Evolutionary conservation across 30 jellyfish, hydroid and myxozoan genomes (phyloP).

Genomic region (Hydractinia symbiolongicarpus): DNA sequence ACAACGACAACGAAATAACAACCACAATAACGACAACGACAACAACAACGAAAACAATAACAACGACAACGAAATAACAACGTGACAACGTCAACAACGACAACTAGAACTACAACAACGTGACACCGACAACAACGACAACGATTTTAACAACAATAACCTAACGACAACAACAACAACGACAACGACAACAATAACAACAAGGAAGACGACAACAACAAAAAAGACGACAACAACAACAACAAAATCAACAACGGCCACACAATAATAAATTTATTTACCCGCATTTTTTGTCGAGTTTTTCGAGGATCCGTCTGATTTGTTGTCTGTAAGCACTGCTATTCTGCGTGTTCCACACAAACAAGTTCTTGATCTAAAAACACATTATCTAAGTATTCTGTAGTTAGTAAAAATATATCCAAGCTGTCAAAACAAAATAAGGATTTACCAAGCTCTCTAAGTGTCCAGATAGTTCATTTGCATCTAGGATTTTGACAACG

Average conservation of each 20-base stretch:
- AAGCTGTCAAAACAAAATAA: not conserved
- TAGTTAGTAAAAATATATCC: not conserved
- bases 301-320: slow-evolving; percentile 54
- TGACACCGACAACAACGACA: too few species aligned
- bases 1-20: too few species aligned
- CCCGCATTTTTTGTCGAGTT: slow-evolving; percentile 83
- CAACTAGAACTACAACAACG: too few species aligned
- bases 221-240: too few species aligned
- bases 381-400: not conserved
- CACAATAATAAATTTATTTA: slow-evolving; percentile 24
- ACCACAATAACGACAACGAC: too few species aligned
- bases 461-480: slow-evolving; percentile 34
- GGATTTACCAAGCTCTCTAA: slow-evolving; percentile 18
- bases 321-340: slow-evolving; percentile 58
- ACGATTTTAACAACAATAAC: too few species aligned
- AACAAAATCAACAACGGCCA: not conserved
- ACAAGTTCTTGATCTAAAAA: slow-evolving; percentile 56
- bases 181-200: too few species aligned
- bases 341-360: slow-evolving; percentile 57
- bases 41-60: too few species aligned
- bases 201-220: too few species aligned
- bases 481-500: slow-evolving; percentile 36
- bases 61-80: too few species aligned
- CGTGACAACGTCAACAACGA: too few species aligned
- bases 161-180: too few species aligned